Evolutionary conservation across 1,140 invertebrate species (phyloP).

Genomic region (Belonocnema kinseyi): DNA sequence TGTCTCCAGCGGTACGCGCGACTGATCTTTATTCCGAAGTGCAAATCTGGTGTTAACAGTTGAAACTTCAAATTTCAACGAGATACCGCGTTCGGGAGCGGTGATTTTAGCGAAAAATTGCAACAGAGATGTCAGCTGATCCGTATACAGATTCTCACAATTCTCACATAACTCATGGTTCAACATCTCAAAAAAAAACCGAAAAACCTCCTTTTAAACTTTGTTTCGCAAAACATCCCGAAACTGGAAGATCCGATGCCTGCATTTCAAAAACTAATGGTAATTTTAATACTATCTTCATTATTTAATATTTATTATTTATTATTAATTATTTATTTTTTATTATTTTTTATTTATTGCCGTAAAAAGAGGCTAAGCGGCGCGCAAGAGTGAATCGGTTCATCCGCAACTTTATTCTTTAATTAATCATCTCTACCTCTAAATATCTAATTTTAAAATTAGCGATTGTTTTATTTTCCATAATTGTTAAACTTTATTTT

Average conservation of each 20-base stretch:
- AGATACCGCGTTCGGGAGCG: neutral
- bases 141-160: constrained; percentile 36
- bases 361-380: too few relatives aligned
- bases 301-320: constrained; percentile 38
- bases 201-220: constrained; percentile 65
- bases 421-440: too few relatives aligned
- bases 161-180: constrained; percentile 39
- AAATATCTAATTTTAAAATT: constrained; percentile 37
- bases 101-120: constrained; percentile 10
- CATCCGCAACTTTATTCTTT: too few relatives aligned
- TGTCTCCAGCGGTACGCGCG: neutral
- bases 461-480: neutral
- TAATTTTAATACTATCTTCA: constrained; percentile 42
- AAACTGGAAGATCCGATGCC: constrained; percentile 61
- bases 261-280: constrained; percentile 56
- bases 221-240: constrained; percentile 63
- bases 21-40: constrained; percentile 27
- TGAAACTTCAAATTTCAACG: constrained; percentile 15
- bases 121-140: constrained; percentile 42
- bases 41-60: constrained; percentile 38
- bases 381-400: too few relatives aligned
- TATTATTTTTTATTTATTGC: too few relatives aligned
- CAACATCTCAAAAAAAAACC: constrained; percentile 34
- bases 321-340: too few relatives aligned
- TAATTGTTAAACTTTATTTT: too few relatives aligned